phyloP scores from a whole-genome alignment of 2,888 invertebrate species.

The Aspidiotus rigidus region DNA sequence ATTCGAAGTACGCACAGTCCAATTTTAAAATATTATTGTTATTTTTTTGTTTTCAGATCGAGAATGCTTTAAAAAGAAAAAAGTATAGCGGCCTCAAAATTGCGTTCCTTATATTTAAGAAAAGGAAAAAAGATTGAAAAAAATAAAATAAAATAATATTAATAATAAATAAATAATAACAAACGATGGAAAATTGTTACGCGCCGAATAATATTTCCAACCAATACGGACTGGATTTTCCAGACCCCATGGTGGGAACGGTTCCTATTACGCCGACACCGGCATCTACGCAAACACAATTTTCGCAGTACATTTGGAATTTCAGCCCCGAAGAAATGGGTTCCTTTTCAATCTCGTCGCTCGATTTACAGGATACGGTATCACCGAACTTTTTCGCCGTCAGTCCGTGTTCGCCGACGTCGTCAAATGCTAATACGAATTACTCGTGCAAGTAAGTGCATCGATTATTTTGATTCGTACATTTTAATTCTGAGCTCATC shows the following conservation, averaged over 20 bases:
- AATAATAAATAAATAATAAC: background rate
- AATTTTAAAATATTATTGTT: background rate
- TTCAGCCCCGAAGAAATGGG: conserved; percentile 33
- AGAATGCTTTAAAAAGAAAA: background rate
- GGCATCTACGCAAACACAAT: conserved; percentile 28
- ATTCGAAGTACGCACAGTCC: background rate
- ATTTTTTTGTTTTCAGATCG: background rate
- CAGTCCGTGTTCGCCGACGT: conserved; percentile 29
- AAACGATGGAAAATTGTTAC: conserved; percentile 39
- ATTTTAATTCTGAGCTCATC: background rate
- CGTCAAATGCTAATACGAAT: conserved; percentile 20
- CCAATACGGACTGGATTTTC: conserved; percentile 27
- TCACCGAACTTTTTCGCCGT: conserved; percentile 25
- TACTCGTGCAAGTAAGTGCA: conserved; percentile 27
- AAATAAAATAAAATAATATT: background rate
- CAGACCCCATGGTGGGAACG: conserved; percentile 25
- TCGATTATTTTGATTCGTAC: background rate
- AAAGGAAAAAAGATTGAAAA: background rate
- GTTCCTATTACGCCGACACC: conserved; percentile 22
- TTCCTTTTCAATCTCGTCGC: conserved; percentile 28
- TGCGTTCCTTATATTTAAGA: background rate
- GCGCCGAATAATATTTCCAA: conserved; percentile 39
- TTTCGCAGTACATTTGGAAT: conserved; percentile 29
- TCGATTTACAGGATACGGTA: conserved; percentile 28
- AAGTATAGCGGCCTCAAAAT: background rate